A percentile compares a stretch with the other conserved stretches of the same genome.
Conservation (phyloP, 2,113 vertebrate species). For the Agapornis roseicollis region DNA sequence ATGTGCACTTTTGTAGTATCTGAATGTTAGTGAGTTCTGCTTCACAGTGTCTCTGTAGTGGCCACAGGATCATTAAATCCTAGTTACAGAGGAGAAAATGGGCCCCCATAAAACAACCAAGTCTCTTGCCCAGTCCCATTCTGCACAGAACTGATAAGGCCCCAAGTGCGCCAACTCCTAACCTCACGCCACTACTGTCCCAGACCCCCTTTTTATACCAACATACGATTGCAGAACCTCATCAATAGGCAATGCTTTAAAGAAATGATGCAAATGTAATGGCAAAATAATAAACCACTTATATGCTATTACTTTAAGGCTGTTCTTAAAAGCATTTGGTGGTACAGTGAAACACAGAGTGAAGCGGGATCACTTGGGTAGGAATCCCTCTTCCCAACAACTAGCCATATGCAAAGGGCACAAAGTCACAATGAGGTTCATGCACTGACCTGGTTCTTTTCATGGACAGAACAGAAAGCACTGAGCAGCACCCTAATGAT, state of each 20-base stretch:
- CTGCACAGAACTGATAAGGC: not conserved
- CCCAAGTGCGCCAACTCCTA: not conserved
- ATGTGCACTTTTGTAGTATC: not conserved
- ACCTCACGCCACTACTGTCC: not conserved
- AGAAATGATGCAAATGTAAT: conserved; percentile 23
- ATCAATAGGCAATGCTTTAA: not conserved
- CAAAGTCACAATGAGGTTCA: conserved; percentile 34
- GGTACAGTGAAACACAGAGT: not conserved
- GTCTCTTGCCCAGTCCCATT: not conserved
- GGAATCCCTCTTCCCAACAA: conserved; percentile 7
- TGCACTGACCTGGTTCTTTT: conserved; percentile 93
- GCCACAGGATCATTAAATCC: not conserved
- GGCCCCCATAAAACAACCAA: not conserved
- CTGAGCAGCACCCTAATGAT: conserved; percentile 91
- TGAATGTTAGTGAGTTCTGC: not conserved
- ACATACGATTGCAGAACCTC: not conserved
- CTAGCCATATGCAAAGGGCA: not conserved
- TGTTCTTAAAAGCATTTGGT: not conserved
- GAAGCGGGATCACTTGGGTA: not conserved
- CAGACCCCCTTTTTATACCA: not conserved
- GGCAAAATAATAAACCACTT: conserved; percentile 23
- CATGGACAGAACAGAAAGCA: conserved; percentile 93
- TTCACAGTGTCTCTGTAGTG: not conserved
- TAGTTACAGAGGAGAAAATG: not conserved
- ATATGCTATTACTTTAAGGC: not conserved